Evolutionary conservation across 2,797 vertebrate genomes (phyloP).

Genomic region (Pitangus sulphuratus): DNA sequence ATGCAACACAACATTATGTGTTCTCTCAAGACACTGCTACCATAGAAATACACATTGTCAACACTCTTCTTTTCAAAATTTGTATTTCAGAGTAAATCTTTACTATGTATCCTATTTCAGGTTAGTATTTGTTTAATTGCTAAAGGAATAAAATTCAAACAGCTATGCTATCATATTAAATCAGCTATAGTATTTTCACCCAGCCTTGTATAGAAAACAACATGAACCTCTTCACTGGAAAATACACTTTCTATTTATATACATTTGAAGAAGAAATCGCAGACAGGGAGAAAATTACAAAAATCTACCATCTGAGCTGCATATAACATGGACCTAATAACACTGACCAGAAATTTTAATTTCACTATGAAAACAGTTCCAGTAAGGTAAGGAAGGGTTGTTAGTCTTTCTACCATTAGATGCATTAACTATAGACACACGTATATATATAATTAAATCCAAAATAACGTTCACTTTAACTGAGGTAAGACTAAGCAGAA

Average conservation of each 20-base stretch:
- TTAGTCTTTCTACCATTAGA: background rate
- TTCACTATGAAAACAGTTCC: background rate
- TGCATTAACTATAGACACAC: background rate
- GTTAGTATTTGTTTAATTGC: background rate
- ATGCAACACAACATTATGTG: rapidly evolving
- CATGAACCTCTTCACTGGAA: background rate
- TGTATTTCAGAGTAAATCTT: background rate
- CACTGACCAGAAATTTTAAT: background rate
- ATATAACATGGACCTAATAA: background rate
- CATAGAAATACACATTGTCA: background rate
- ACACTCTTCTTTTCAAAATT: background rate
- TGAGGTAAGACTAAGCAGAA: background rate
- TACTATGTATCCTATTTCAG: background rate
- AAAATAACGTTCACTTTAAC: background rate
- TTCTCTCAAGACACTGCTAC: background rate
- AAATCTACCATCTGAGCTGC: background rate
- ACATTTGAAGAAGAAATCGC: background rate
- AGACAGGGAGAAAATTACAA: background rate
- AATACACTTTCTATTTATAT: background rate
- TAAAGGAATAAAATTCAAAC: background rate
- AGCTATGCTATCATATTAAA: background rate
- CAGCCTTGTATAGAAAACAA: background rate
- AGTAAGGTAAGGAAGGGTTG: background rate
- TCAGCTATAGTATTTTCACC: background rate
- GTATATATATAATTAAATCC: background rate